phyloP scores from a whole-genome alignment of 2,113 vertebrate genomes.

The Epinephelus moara region DNA sequence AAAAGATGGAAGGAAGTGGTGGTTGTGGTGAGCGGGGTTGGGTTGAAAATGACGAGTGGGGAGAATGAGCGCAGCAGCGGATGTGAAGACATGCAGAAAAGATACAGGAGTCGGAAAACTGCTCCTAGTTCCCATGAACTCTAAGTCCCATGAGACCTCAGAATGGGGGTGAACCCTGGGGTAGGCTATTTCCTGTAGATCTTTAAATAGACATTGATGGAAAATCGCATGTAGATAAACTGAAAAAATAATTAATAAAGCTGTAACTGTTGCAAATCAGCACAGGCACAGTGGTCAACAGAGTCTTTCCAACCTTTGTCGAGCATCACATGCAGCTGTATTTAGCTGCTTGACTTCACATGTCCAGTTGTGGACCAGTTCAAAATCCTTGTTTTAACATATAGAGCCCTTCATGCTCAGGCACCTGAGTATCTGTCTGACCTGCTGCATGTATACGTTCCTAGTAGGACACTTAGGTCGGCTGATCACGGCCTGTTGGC shows the following conservation, averaged over 20 bases:
- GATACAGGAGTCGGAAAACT: constrained; percentile 45
- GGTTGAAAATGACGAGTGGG: constrained; percentile 43
- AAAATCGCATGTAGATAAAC: constrained; percentile 61
- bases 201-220: constrained; percentile 71
- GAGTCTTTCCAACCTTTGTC: constrained; percentile 33
- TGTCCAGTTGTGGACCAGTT: too few species aligned
- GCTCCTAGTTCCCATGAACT: constrained; percentile 79
- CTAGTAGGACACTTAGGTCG: too few species aligned
- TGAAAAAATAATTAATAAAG: constrained; percentile 15
- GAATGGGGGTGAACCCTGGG: constrained; percentile 63
- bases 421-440: too few species aligned
- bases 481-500: too few species aligned
- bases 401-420: too few species aligned
- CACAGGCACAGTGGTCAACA: constrained; percentile 46
- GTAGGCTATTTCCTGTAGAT: constrained; percentile 68
- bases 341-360: constrained; percentile 68
- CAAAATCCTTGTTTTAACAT: too few species aligned
- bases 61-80: constrained; percentile 26
- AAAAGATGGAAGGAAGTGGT: constrained; percentile 14
- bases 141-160: constrained; percentile 58
- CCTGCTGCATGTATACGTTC: too few species aligned
- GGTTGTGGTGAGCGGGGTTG: not conserved
- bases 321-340: constrained; percentile 32
- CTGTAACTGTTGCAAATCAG: constrained; percentile 37
- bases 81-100: constrained; percentile 63